Evolutionary conservation across 2,888 invertebrate species (phyloP).

Genomic region (Escarpia spicata): DNA sequence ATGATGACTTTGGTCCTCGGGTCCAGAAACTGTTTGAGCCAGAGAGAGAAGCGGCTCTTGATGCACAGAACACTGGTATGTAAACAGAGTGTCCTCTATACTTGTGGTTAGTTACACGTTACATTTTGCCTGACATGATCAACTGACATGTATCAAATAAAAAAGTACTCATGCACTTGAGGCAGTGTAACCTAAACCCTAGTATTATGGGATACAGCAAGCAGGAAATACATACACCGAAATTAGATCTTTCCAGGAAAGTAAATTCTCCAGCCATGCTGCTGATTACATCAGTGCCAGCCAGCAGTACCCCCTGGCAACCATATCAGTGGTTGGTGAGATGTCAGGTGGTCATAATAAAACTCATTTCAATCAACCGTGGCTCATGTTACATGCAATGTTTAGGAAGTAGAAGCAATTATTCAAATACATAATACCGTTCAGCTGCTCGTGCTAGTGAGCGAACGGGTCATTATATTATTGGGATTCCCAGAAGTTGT

Average conservation of each 20-base stretch:
- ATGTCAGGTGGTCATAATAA: no score
- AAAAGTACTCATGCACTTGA: neutral
- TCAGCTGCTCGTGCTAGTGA: no score
- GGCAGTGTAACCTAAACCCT: neutral
- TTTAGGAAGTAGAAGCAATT: no score
- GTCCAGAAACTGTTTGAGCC: slow-evolving; percentile 63
- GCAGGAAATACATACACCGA: neutral
- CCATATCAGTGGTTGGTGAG: no score
- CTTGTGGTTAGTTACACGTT: neutral
- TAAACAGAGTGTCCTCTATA: neutral
- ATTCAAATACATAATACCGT: no score
- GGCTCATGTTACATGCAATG: no score
- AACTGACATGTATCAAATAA: neutral
- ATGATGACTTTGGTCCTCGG: slow-evolving; percentile 63
- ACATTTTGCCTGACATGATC: neutral
- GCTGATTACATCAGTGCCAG: no score
- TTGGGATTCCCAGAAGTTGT: no score
- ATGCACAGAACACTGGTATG: slow-evolving; percentile 60
- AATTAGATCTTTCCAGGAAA: neutral
- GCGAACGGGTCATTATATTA: no score
- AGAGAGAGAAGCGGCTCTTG: slow-evolving; percentile 62
- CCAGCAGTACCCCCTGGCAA: no score
- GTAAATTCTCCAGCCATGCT: no score
- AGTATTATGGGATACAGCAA: neutral
- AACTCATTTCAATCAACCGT: no score